Evolutionary conservation across 2,113 vertebrate genomes (phyloP), one percentile per base, ranked within the genome.

Genomic region (Planiliza haematocheilus): DNA sequence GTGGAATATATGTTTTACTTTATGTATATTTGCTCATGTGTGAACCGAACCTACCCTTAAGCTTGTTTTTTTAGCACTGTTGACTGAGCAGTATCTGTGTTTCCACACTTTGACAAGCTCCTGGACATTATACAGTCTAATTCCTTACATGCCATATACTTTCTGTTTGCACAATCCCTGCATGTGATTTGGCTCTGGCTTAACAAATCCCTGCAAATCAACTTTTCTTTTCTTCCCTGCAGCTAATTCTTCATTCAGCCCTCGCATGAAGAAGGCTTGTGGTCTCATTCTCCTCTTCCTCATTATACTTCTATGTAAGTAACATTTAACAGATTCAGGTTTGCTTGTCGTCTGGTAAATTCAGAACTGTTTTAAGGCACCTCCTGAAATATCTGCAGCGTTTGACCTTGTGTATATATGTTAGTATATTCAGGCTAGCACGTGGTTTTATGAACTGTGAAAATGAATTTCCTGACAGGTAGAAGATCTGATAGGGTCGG

Each of bases 271-370:
- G 78, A 92, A 88, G 53, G 72, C 57, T 9, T 68, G 70, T 64
- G 76, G 64, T 30, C 67, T 86, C 46, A 17, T 73, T 9, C 63
- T 85, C 0, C 73, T 91, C 53, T 17, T 89, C 24, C 7, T 91
- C 57, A 2, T 88, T 20, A 0, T 82, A 8, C 49, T 72, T 4
- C 64, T 89, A 30, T 86, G 92, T 93, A 80, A 91, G 91, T 89
- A 21, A 41, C 3, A 0, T 49, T 60, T n/a, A 34, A 16, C 11
- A 48, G 2, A 45, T 13, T 42, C 4, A 10, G 1, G 37, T 24
- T 41, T 60, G 38, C 5, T 14, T 11, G n/a, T 49, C 30, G 38
- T 7, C 37, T 41, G 16, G 12, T 14, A 2, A 8, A 8, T 46
- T 30, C 24, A 3, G 24, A 30, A 5, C 24, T 30, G n/a, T n/a